A percentile compares a stretch with the other conserved stretches of the same genome.
These are phyloP conservation scores for Diogma glabrata DNA, from an alignment of 2,888 invertebrate species.

Conservation along the genomic window DNA sequence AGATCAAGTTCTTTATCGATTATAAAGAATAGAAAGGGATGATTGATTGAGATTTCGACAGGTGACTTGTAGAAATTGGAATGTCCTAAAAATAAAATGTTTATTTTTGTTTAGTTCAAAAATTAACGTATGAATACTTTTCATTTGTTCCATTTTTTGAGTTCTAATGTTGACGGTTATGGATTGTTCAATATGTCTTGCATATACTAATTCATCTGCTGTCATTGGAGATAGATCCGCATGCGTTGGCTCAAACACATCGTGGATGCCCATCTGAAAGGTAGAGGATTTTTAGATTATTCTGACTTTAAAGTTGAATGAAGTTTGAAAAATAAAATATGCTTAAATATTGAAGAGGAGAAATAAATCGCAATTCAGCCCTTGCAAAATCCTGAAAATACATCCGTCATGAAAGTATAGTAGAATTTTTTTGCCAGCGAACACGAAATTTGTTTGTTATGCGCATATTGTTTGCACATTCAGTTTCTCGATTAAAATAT, in stretches of 20 bases:
- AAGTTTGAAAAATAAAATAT: too few relatives aligned
- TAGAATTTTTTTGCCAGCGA: too few relatives aligned
- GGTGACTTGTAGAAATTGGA: slow-evolving; percentile 38
- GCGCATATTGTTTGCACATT: too few relatives aligned
- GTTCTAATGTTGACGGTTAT: slow-evolving; percentile 74
- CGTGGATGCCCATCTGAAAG: slow-evolving; percentile 58
- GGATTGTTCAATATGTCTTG: slow-evolving; percentile 72
- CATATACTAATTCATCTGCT: slow-evolving; percentile 56
- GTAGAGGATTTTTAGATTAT: slow-evolving; percentile 9
- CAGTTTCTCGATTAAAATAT: too few relatives aligned
- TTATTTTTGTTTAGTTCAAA: too few relatives aligned
- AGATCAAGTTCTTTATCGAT: slow-evolving; percentile 71
- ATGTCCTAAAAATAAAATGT: slow-evolving; percentile 16
- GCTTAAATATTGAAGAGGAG: too few relatives aligned
- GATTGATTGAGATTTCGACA: slow-evolving; percentile 63
- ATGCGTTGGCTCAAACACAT: slow-evolving; percentile 69
- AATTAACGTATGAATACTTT: slow-evolving; percentile 31
- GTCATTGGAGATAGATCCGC: slow-evolving; percentile 74
- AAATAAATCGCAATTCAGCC: too few relatives aligned
- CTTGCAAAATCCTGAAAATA: too few relatives aligned
- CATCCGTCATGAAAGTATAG: too few relatives aligned
- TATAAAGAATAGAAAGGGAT: slow-evolving; percentile 76
- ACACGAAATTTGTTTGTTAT: too few relatives aligned
- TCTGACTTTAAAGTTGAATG: too few relatives aligned
- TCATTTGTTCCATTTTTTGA: slow-evolving; percentile 41